Conservation (phyloP, 2,888 invertebrate genomes). For the Caenorhabditis sp. region DNA sequence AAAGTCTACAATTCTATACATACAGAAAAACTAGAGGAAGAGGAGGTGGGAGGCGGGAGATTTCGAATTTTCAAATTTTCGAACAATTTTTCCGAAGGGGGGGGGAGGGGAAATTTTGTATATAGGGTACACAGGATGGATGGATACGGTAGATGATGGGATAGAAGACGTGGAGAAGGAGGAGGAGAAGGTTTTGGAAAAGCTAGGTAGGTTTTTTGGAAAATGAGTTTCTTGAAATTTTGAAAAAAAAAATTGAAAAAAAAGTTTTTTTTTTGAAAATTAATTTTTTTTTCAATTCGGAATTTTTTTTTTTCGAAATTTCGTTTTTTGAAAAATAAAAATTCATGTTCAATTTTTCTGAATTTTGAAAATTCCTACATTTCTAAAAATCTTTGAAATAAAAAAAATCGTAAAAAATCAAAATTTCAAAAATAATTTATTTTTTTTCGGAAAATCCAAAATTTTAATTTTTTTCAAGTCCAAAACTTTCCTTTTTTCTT, state of each 20-base stretch:
- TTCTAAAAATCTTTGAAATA: background rate
- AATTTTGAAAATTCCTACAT: too few species aligned
- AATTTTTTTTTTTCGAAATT: background rate
- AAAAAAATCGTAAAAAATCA: background rate
- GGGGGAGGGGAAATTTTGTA: background rate
- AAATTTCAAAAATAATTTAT: too few species aligned
- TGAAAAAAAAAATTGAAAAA: background rate
- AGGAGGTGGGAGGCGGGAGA: background rate
- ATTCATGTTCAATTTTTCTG: too few species aligned
- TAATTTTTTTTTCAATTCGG: too few species aligned
- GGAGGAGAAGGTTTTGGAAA: background rate
- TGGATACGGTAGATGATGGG: background rate
- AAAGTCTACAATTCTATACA: conserved; percentile 53
- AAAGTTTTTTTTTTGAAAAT: too few species aligned
- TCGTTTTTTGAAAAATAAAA: background rate
- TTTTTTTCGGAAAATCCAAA: too few species aligned
- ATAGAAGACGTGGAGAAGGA: background rate
- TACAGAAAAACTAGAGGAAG: conserved; percentile 19
- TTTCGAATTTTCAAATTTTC: too few species aligned
- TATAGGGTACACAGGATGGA: conserved; percentile 11
- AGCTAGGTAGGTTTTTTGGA: background rate
- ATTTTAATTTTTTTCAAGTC: too few species aligned
- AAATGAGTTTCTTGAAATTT: background rate
- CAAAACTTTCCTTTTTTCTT: too few species aligned
- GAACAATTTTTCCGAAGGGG: conserved; percentile 12